Conservation (phyloP, 2,888 invertebrate species). For the Cyrtodaria siliqua region DNA sequence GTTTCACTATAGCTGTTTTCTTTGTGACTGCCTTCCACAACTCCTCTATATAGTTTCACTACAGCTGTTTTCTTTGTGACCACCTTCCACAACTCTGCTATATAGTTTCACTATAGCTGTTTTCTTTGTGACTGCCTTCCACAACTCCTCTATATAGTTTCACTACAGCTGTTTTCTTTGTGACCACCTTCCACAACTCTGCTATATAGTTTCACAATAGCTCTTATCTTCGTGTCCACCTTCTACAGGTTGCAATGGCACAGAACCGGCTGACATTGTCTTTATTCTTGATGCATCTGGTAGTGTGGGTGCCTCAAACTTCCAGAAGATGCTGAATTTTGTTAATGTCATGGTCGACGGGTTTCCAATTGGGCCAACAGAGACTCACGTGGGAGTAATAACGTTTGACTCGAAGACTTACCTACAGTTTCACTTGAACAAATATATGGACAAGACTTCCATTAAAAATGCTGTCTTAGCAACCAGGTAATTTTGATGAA, state of each 20-base stretch:
- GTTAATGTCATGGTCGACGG: slow-evolving; percentile 75
- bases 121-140: too few relatives aligned
- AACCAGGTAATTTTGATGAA: slow-evolving; percentile 52
- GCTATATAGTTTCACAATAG: too few relatives aligned
- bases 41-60: too few relatives aligned
- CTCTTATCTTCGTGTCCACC: too few relatives aligned
- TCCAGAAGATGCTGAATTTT: slow-evolving; percentile 74
- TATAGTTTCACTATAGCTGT: too few relatives aligned
- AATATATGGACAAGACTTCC: slow-evolving; percentile 69
- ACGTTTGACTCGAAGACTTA: slow-evolving; percentile 74
- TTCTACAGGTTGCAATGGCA: slow-evolving; percentile 60
- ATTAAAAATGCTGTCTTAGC: slow-evolving; percentile 71
- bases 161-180: too few relatives aligned
- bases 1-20: too few relatives aligned
- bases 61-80: too few relatives aligned
- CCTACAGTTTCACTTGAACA: slow-evolving; percentile 80
- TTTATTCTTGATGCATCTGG: slow-evolving; percentile 82
- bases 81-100: too few relatives aligned
- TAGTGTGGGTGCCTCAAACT: slow-evolving; percentile 75
- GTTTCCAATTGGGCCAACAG: slow-evolving; percentile 71
- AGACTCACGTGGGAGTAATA: slow-evolving; percentile 74
- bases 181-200: too few relatives aligned
- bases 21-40: too few relatives aligned
- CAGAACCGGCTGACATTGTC: slow-evolving; percentile 76
- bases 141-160: too few relatives aligned